Evolutionary conservation across 2,797 vertebrate species (phyloP).

Genomic region (Pangasius krempfi): DNA sequence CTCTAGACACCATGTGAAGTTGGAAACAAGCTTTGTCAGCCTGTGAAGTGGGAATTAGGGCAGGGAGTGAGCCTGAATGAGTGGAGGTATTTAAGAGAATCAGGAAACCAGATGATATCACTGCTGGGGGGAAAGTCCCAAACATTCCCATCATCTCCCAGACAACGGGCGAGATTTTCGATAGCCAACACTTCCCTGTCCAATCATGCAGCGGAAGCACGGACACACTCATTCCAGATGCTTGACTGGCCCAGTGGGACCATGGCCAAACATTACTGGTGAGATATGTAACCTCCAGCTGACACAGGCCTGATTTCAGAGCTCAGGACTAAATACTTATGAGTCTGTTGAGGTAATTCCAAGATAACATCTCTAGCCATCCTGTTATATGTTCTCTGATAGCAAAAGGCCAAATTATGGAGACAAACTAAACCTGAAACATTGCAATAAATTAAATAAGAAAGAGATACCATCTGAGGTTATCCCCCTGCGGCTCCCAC

Average conservation of each 20-base stretch:
- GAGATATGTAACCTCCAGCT: constrained; percentile 45
- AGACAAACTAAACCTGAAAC: constrained; percentile 62
- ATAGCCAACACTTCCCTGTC: constrained; percentile 79
- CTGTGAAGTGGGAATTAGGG: constrained; percentile 71
- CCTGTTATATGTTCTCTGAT: constrained; percentile 31
- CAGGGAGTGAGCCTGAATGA: constrained; percentile 70
- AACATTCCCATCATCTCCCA: constrained; percentile 78
- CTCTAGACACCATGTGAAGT: constrained; percentile 5
- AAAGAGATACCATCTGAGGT: constrained; percentile 63
- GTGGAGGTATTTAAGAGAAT: constrained; percentile 74
- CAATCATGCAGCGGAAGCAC: constrained; percentile 75
- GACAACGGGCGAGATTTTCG: constrained; percentile 77
- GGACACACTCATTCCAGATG: constrained; percentile 81
- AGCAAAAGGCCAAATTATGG: constrained; percentile 21
- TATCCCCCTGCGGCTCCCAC: constrained; percentile 62
- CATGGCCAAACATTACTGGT: constrained; percentile 35
- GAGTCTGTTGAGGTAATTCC: constrained; percentile 38
- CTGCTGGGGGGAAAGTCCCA: constrained; percentile 77
- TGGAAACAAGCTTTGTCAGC: constrained; percentile 73
- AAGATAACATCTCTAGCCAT: constrained; percentile 65
- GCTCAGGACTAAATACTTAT: constrained; percentile 20
- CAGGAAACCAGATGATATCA: constrained; percentile 78
- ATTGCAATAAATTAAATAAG: constrained; percentile 66
- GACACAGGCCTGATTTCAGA: constrained; percentile 50
- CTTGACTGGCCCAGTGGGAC: constrained; percentile 61